These are phyloP conservation scores for Enhydra lutris DNA, from an alignment of 2,113 vertebrate genomes.

Conservation along the genomic window DNA sequence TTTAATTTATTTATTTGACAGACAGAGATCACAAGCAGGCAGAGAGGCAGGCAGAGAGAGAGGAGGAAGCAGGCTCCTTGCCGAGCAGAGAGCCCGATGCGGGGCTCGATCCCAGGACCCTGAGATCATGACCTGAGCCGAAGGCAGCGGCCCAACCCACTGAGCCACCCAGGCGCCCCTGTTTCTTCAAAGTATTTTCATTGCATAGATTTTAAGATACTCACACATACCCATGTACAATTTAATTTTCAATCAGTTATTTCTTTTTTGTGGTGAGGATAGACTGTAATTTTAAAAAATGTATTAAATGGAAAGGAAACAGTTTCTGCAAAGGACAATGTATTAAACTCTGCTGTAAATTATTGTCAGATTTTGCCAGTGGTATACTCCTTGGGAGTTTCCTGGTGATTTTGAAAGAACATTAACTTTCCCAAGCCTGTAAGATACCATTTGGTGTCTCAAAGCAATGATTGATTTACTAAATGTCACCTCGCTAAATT, in stretches of 20 bases:
- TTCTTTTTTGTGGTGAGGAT: not conserved
- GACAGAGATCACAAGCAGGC: too few species aligned
- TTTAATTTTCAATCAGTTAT: not conserved
- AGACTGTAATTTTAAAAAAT: not conserved
- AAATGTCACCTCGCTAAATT: not conserved
- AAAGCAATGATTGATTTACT: not conserved
- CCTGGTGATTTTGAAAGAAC: not conserved
- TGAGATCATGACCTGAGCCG: too few species aligned
- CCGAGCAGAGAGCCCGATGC: too few species aligned
- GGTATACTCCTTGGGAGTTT: not conserved
- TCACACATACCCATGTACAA: not conserved
- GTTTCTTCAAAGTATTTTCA: slow-evolving; percentile 36
- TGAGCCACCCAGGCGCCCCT: too few species aligned
- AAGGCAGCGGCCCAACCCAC: too few species aligned
- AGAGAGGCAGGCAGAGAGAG: too few species aligned
- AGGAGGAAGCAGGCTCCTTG: too few species aligned
- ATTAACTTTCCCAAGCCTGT: not conserved
- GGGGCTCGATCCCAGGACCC: too few species aligned
- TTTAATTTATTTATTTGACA: too few species aligned
- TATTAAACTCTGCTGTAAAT: not conserved
- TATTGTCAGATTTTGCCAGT: not conserved
- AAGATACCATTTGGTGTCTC: not conserved
- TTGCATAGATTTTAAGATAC: not conserved
- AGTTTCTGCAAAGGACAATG: not conserved
- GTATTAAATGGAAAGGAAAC: slow-evolving; percentile 19